Percentiles rank a stretch among this genome's conserved stretches.
Conservation (phyloP, 2,797 vertebrate species). For the Peromyscus aztecus region DNA sequence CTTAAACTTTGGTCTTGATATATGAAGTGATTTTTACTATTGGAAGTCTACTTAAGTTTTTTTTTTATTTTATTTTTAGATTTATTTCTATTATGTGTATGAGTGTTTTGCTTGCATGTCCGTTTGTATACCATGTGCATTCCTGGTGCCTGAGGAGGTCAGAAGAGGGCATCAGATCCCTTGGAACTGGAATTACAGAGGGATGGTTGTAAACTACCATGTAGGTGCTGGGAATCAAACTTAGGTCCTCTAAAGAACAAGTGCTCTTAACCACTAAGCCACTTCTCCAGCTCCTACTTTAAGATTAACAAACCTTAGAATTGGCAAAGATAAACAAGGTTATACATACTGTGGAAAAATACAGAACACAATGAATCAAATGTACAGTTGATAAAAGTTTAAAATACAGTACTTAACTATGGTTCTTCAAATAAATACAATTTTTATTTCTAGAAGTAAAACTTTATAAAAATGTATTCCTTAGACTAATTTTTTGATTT, state of each 20-base stretch:
- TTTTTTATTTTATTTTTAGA: neutral
- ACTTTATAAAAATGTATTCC: slow-evolving; percentile 4
- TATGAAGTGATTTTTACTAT: slow-evolving; percentile 16
- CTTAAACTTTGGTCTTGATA: neutral
- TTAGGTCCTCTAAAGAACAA: neutral
- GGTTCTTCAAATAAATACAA: slow-evolving; percentile 26
- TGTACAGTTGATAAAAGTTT: slow-evolving; percentile 1
- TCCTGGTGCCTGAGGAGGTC: neutral
- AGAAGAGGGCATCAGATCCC: neutral
- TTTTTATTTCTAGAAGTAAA: slow-evolving; percentile 42
- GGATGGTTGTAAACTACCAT: neutral
- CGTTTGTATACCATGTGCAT: neutral
- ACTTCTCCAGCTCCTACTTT: neutral
- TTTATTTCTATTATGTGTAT: neutral
- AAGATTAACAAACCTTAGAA: slow-evolving; percentile 27
- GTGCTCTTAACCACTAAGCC: neutral
- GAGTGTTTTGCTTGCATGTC: neutral
- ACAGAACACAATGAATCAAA: slow-evolving; percentile 42
- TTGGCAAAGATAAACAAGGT: neutral
- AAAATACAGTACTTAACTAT: slow-evolving; percentile 20
- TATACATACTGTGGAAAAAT: neutral
- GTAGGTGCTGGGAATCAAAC: neutral
- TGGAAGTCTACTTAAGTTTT: neutral
- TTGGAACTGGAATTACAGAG: neutral
- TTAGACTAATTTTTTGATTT: slow-evolving; percentile 36